These are phyloP conservation scores for Dendropsophus ebraccatus DNA, from an alignment of 2,113 vertebrate genomes.

Conservation along the genomic window DNA sequence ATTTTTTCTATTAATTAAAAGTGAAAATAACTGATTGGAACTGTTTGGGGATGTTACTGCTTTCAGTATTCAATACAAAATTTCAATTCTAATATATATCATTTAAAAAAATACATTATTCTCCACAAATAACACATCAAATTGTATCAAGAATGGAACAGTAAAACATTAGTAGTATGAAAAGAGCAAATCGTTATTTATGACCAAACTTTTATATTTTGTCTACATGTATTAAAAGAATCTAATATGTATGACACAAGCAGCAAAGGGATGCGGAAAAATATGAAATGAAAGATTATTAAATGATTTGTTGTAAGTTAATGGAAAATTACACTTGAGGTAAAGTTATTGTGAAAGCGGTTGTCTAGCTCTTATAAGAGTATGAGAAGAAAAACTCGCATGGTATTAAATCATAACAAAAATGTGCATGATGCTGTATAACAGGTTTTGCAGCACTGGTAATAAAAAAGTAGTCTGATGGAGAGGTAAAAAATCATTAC, in stretches of 20 bases:
- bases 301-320: slow-evolving; percentile 39
- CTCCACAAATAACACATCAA: neutral
- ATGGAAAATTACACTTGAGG: slow-evolving; percentile 21
- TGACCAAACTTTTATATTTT: neutral
- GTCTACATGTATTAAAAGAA: neutral
- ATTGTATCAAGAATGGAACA: neutral
- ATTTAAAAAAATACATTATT: neutral
- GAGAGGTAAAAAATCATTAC: no score
- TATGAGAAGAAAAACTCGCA: neutral
- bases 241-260: neutral
- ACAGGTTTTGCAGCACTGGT: no score
- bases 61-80: no score
- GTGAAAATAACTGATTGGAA: no score
- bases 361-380: neutral
- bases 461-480: no score
- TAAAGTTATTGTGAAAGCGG: slow-evolving; percentile 5
- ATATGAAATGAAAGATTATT: slow-evolving; percentile 33
- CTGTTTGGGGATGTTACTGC: no score
- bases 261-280: slow-evolving; percentile 17
- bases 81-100: no score
- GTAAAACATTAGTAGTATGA: neutral
- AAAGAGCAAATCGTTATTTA: neutral
- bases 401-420: slow-evolving; percentile 2
- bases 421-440: no score
- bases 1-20: neutral